Percentiles rank a stretch among this genome's conserved stretches.
Conservation (phyloP, 2,888 invertebrate genomes). For the Drosophila robusta region DNA sequence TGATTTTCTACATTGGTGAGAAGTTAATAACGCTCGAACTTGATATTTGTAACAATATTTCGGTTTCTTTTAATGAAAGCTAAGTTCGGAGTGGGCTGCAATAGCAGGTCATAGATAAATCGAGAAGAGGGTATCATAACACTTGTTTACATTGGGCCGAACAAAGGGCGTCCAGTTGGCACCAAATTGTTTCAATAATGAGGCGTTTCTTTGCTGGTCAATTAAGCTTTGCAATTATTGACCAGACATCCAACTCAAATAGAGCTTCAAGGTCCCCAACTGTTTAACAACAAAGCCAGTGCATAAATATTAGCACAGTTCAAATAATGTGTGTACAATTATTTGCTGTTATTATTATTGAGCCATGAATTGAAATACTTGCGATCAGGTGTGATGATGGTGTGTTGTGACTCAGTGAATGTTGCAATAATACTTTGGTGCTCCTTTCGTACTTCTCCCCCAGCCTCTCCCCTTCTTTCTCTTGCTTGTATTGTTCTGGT, state of each 20-base stretch:
- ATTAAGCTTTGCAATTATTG: conserved; percentile 59
- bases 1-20: too few species aligned
- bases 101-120: not conserved
- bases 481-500: conserved; percentile 54
- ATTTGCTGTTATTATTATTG: conserved; percentile 65
- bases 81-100: not conserved
- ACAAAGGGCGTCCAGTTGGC: conserved; percentile 12
- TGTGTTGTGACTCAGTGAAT: conserved; percentile 46
- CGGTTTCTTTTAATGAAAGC: not conserved
- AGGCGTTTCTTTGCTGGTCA: conserved; percentile 41
- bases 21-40: too few species aligned
- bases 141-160: conserved; percentile 1
- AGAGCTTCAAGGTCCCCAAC: conserved; percentile 20
- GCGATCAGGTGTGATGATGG: conserved; percentile 21
- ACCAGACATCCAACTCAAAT: conserved; percentile 32
- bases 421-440: conserved; percentile 11
- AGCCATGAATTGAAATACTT: conserved; percentile 59
- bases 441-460: conserved; percentile 7
- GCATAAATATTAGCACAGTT: conserved; percentile 49
- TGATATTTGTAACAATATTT: too few species aligned
- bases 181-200: conserved; percentile 25
- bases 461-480: not conserved
- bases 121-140: conserved; percentile 13
- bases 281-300: conserved; percentile 5
- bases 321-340: conserved; percentile 57